phyloP scores from a whole-genome alignment of 1,140 invertebrate genomes.

The Hycleus cichorii region DNA sequence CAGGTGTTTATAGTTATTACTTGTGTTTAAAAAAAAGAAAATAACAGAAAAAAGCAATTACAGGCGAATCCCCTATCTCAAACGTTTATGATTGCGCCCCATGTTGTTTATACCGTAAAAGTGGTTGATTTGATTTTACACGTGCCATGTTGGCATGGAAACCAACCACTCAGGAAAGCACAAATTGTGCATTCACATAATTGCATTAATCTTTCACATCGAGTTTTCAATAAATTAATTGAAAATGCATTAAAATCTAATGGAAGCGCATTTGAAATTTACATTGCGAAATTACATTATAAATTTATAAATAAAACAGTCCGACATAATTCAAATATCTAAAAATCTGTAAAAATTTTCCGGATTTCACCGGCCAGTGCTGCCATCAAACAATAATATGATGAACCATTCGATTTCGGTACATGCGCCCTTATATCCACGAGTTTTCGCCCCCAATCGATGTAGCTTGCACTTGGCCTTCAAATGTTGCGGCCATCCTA shows the following conservation, averaged over 20 bases:
- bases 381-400: too few species aligned
- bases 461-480: slow-evolving; percentile 38
- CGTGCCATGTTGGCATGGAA: slow-evolving; percentile 8
- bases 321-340: too few species aligned
- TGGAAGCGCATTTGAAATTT: neutral
- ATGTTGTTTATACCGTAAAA: too few species aligned
- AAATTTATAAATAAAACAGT: too few species aligned
- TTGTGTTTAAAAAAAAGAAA: too few species aligned
- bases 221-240: neutral
- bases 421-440: slow-evolving; percentile 5
- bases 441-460: slow-evolving; percentile 22
- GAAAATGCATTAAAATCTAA: neutral
- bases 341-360: too few species aligned
- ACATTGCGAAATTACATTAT: neutral
- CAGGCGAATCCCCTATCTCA: too few species aligned
- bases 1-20: too few species aligned
- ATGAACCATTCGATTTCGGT: neutral
- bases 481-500: slow-evolving; percentile 21
- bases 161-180: neutral
- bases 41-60: too few species aligned
- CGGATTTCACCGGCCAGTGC: too few species aligned
- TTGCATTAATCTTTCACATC: neutral
- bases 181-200: too few species aligned
- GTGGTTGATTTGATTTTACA: neutral
- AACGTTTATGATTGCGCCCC: too few species aligned